Conservation (phyloP, 1,140 invertebrate species). For the Steinernema khuongi region DNA sequence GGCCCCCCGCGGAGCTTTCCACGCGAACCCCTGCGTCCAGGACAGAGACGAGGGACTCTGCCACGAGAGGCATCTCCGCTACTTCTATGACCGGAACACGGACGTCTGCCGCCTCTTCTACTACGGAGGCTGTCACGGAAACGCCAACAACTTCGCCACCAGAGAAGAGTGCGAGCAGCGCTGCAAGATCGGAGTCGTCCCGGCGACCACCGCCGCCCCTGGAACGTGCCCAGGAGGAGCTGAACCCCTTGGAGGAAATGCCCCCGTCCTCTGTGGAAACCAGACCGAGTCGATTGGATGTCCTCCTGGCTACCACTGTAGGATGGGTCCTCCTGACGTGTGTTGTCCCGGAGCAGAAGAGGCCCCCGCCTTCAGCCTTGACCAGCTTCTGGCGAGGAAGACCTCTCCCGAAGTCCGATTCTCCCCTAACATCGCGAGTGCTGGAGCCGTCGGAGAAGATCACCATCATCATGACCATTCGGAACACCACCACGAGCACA, state of each 20-base stretch:
- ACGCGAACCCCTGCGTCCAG: constrained; percentile 47
- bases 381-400: neutral
- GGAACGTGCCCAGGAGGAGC: constrained; percentile 48
- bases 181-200: constrained; percentile 63
- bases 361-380: neutral
- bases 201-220: constrained; percentile 49
- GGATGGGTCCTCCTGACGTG: constrained; percentile 53
- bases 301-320: constrained; percentile 51
- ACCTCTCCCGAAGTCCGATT: constrained; percentile 2
- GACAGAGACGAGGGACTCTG: constrained; percentile 45
- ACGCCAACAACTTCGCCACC: constrained; percentile 60
- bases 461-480: constrained; percentile 32
- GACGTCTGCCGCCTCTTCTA: constrained; percentile 56
- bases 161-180: constrained; percentile 71
- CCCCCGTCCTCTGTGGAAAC: constrained; percentile 57
- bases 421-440: constrained; percentile 25
- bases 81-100: constrained; percentile 50
- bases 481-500: constrained; percentile 17
- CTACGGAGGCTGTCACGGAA: constrained; percentile 56
- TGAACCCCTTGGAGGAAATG: constrained; percentile 48
- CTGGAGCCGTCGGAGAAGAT: constrained; percentile 24
- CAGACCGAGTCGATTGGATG: constrained; percentile 56
- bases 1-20: constrained; percentile 23
- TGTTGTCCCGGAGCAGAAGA: constrained; percentile 46
- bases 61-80: constrained; percentile 42